Conservation (phyloP, 2,888 invertebrate genomes). For the Xestobium rufovillosum region DNA sequence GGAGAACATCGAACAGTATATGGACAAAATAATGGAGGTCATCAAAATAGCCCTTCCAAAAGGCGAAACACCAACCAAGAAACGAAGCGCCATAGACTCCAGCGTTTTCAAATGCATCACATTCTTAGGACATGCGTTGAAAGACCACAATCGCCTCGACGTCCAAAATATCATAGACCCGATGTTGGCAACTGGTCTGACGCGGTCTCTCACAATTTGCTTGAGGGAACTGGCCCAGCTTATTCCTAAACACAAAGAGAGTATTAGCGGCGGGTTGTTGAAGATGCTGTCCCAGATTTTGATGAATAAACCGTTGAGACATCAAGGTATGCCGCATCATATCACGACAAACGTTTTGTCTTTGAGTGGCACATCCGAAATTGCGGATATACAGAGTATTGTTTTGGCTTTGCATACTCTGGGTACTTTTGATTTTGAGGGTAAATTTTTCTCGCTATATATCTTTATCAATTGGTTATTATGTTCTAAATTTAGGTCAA, state of each 20-base stretch:
- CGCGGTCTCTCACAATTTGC: slow-evolving; percentile 84
- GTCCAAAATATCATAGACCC: slow-evolving; percentile 80
- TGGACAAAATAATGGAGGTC: slow-evolving; percentile 81
- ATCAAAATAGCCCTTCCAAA: slow-evolving; percentile 49
- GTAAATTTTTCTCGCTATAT: slow-evolving; percentile 34
- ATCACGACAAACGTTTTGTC: slow-evolving; percentile 45
- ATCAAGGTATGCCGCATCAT: slow-evolving; percentile 71
- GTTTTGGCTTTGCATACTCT: slow-evolving; percentile 89
- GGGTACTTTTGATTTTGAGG: slow-evolving; percentile 80
- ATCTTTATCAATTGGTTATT: not conserved
- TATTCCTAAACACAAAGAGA: slow-evolving; percentile 77
- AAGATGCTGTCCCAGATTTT: slow-evolving; percentile 86
- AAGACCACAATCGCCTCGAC: slow-evolving; percentile 66
- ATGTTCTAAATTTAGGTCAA: slow-evolving; percentile 43
- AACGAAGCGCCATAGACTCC: slow-evolving; percentile 68
- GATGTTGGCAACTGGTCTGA: slow-evolving; percentile 88
- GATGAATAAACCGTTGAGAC: slow-evolving; percentile 77
- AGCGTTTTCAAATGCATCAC: slow-evolving; percentile 92
- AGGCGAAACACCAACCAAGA: slow-evolving; percentile 69
- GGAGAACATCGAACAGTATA: slow-evolving; percentile 68
- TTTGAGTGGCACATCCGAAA: slow-evolving; percentile 48
- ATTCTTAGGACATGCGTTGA: slow-evolving; percentile 77
- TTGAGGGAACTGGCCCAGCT: slow-evolving; percentile 76
- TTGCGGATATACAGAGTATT: slow-evolving; percentile 69
- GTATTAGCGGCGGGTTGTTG: slow-evolving; percentile 88